A percentile compares a stretch with the other conserved stretches of the same genome.
phyloP scores from a whole-genome alignment of 2,888 invertebrate genomes.

The Cetonia aurata region DNA sequence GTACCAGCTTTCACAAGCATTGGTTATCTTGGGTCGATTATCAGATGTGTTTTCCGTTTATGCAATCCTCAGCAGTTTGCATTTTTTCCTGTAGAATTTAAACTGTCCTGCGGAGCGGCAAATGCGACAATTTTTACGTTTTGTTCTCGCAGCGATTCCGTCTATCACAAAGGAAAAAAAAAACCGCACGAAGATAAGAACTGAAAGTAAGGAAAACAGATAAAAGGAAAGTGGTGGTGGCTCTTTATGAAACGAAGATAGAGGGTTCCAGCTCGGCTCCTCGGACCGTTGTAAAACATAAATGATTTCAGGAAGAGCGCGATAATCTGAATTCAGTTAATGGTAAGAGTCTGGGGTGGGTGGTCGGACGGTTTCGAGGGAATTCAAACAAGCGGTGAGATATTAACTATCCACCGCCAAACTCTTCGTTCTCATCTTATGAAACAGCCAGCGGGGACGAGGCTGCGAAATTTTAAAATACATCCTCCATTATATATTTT shows the following conservation, averaged over 20 bases:
- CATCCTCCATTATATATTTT: constrained; percentile 23
- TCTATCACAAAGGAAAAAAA: constrained; percentile 17
- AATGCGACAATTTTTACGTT: constrained; percentile 35
- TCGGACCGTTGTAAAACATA: constrained; percentile 32
- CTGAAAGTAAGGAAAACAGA: constrained; percentile 27
- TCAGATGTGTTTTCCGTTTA: constrained; percentile 20
- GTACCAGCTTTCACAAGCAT: constrained; percentile 11
- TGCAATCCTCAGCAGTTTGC: constrained; percentile 33
- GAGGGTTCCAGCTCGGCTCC: constrained; percentile 1
- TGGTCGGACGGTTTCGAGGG: not conserved
- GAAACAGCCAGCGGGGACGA: constrained; percentile 2
- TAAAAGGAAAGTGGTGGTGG: constrained; percentile 22
- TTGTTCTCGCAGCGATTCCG: constrained; percentile 31
- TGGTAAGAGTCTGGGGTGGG: constrained; percentile 8
- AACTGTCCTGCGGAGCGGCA: constrained; percentile 5
- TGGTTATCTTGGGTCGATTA: constrained; percentile 7
- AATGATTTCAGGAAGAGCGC: constrained; percentile 30
- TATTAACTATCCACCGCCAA: constrained; percentile 32
- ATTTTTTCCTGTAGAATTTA: constrained; percentile 22
- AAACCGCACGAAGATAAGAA: constrained; percentile 8
- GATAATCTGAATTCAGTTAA: constrained; percentile 35
- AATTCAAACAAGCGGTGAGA: constrained; percentile 30
- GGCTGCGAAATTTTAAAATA: constrained; percentile 32
- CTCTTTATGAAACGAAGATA: constrained; percentile 16
- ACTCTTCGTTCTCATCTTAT: constrained; percentile 5